Evolutionary conservation across 1,140 invertebrate species (phyloP), one percentile per base, ranked within the genome.

Genomic region (Leucophenga varia): DNA sequence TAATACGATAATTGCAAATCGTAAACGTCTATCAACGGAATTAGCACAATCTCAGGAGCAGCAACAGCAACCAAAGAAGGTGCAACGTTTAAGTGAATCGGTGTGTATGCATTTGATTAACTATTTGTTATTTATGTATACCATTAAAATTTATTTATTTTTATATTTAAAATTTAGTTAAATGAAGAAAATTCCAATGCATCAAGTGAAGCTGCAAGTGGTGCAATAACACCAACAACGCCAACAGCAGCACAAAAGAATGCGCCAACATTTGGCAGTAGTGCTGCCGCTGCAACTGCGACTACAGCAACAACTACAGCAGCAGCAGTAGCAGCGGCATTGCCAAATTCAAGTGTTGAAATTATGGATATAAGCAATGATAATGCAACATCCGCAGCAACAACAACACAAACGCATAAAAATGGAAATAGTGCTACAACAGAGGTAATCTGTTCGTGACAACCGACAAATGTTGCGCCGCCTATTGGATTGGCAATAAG

Each of bases 361-460:
- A n/a, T n/a, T n/a, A n/a, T n/a, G n/a, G n/a, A n/a, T n/a, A n/a
- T n/a, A n/a, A n/a, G n/a, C n/a, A n/a, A n/a, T n/a, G 31, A 28
- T 32, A 10, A 12, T 30, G 21, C 48, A 47, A 39, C 43, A 22
- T 19, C 49, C 20, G n/a, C n/a, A n/a, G n/a, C n/a, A n/a, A n/a
- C n/a, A n/a, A n/a, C n/a, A n/a, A n/a, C n/a, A n/a, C n/a, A 30
- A 50, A 51, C n/a, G n/a, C n/a, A n/a, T n/a, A n/a, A n/a, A n/a
- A n/a, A n/a, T n/a, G n/a, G n/a, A n/a, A n/a, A n/a, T n/a, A n/a
- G n/a, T n/a, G 16, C 51, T 18, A 59, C 65, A 38, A 49, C 72
- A 39, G 72, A 74, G 55, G 68, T 74, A 38, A 65, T 63, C 21
- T 74, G 72, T 38, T 74, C 72, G 72, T 74, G 72, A 74, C 72